Evolutionary conservation across 2,113 vertebrate genomes (phyloP).

Genomic region (Pteropus alecto): DNA sequence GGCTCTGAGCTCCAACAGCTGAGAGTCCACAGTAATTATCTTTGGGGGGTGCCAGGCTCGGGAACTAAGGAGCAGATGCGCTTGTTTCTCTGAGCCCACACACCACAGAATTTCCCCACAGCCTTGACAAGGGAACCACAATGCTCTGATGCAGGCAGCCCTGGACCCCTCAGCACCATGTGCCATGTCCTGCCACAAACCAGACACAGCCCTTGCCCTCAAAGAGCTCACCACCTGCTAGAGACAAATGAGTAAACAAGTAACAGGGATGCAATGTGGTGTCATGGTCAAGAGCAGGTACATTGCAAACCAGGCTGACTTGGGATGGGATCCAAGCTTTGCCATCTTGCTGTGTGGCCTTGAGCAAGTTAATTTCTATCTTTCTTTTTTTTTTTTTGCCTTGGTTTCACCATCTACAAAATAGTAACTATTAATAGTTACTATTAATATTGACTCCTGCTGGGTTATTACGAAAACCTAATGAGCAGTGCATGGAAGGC

Average conservation of each 20-base stretch:
- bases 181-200: not conserved
- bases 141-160: not conserved
- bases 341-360: not conserved
- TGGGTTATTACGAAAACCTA: not conserved
- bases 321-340: not conserved
- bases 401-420: not conserved
- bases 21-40: constrained; percentile 37
- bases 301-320: not conserved
- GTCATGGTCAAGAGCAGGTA: not conserved
- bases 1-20: constrained; percentile 61
- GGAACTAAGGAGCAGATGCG: constrained; percentile 57
- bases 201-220: not conserved
- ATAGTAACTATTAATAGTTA: not conserved
- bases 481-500: not conserved
- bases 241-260: not conserved
- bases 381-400: not conserved
- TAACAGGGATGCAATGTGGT: not conserved
- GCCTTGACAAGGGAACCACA: not conserved
- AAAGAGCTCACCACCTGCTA: not conserved
- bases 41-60: constrained; percentile 47
- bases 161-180: not conserved
- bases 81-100: constrained; percentile 15
- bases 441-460: not conserved
- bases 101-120: not conserved
- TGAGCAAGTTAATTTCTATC: not conserved